A percentile compares a stretch with the other conserved stretches of the same genome.
Conservation (phyloP, 2,797 vertebrate species). For the Glossophaga mutica region DNA sequence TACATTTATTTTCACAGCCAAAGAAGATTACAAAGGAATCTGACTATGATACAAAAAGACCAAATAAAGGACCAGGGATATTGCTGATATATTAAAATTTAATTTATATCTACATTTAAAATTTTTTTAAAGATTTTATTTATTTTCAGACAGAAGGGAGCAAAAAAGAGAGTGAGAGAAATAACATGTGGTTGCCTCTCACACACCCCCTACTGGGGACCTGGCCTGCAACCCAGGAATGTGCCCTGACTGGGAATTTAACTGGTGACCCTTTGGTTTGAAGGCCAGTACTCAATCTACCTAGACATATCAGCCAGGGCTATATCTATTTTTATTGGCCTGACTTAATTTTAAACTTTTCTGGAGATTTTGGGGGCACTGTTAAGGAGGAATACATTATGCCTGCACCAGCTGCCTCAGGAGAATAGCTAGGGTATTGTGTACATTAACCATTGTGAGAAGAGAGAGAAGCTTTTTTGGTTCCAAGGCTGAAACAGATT, state of each 20-base stretch:
- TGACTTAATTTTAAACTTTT: neutral
- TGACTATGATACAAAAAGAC: neutral
- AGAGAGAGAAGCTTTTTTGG: neutral
- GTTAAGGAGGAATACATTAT: neutral
- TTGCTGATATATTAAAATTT: conserved; percentile 36
- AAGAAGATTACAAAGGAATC: conserved; percentile 20
- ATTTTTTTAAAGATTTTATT: no score
- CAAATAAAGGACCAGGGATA: conserved; percentile 17
- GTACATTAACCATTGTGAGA: rapidly evolving
- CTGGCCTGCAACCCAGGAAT: no score
- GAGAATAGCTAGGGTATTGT: neutral
- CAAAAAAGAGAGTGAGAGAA: no score
- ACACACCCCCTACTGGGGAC: no score
- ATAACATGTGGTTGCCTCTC: no score
- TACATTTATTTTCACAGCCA: neutral
- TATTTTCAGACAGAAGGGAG: no score
- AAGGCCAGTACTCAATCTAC: no score
- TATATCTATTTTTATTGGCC: conserved; percentile 1
- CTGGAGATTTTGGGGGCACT: neutral
- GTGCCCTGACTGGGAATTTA: no score
- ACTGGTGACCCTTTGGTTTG: no score
- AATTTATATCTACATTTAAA: conserved; percentile 31
- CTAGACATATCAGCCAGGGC: no score
- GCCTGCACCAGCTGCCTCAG: neutral
- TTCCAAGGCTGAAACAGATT: neutral